Evolutionary conservation across 2,888 invertebrate genomes (phyloP), one percentile per base, ranked within the genome.

Genomic region (Chorisops tibialis): DNA sequence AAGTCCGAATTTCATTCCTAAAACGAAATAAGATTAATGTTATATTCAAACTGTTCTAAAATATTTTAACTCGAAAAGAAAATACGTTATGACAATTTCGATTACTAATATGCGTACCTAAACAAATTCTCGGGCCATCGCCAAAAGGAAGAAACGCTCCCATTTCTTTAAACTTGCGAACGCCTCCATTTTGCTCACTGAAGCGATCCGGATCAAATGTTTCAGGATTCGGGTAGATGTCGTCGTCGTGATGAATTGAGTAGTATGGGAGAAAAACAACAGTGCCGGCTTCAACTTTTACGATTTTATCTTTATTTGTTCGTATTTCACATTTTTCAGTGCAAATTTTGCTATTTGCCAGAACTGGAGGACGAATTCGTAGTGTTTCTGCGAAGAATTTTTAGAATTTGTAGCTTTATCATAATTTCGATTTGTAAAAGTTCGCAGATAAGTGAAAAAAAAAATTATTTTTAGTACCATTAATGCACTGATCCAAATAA

Each of bases 1-100:
- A 16, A 72, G 2, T 2, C 75, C 77, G 67, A 77, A 79, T 19
- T 71, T 72, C 74, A 74, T 75, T 41, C 79, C 77, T 74, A 11
- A 39, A 41, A n/a, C 7, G 22, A 18, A n/a, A 21, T 3, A 30
- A 48, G 37, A 16, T 18, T 18, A 16, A 45, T 14, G 18, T 7
- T 18, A 16, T 3, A 11, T 18, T 1, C 14, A 18, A 18, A 58
- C 41, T 11, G 3, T 38, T 3, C 47, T 12, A 19, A 9, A 35
- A 38, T 2, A 12, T 14, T 52, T 2, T 24, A 64, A 30, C 5
- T 30, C n/a, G n/a, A 39, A n/a, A 39, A 14, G 3, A n/a, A 12
- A 19, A 37, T 51, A n/a, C n/a, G 38, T 38, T 9, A 4, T 24
- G 1, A 47, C 7, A 35, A 7, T 35, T 35, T 2, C 7, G 16